A percentile compares a stretch with the other conserved stretches of the same genome.
phyloP scores from a whole-genome alignment of 2,797 vertebrate genomes.

The Nyctalus aviator region DNA sequence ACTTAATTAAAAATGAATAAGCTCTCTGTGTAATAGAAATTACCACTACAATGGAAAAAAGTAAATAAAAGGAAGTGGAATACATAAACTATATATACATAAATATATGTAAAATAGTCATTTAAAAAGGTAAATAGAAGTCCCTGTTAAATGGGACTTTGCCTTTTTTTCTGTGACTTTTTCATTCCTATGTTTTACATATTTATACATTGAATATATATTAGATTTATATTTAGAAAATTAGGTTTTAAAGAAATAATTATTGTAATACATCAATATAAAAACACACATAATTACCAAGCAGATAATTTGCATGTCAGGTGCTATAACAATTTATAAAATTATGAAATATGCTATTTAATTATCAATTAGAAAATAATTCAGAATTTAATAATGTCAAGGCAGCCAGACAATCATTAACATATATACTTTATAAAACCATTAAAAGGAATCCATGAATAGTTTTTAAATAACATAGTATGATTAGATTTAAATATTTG shows the following conservation, averaged over 20 bases:
- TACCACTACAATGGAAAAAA: neutral
- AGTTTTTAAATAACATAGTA: neutral
- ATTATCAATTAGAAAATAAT: conserved; percentile 18
- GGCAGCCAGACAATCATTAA: neutral
- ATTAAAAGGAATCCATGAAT: neutral
- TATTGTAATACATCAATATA: neutral
- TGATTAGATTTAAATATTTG: conserved; percentile 43
- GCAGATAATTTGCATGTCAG: neutral
- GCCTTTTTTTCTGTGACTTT: neutral
- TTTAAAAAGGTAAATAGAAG: neutral
- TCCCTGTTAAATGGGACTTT: neutral
- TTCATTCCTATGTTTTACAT: neutral
- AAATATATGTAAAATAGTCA: neutral
- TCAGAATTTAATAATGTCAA: neutral
- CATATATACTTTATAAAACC: neutral
- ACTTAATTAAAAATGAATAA: neutral
- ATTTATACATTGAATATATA: conserved; percentile 6
- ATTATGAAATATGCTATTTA: conserved; percentile 15
- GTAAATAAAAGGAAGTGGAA: neutral
- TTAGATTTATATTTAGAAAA: conserved; percentile 16
- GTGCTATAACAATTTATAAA: conserved; percentile 53
- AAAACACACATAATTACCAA: neutral
- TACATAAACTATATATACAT: neutral
- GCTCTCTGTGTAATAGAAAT: neutral
- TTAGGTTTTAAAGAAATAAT: neutral